Base-by-base conservation (phyloP, 2,888 invertebrate genomes). In the Ligdia adustata region DNA sequence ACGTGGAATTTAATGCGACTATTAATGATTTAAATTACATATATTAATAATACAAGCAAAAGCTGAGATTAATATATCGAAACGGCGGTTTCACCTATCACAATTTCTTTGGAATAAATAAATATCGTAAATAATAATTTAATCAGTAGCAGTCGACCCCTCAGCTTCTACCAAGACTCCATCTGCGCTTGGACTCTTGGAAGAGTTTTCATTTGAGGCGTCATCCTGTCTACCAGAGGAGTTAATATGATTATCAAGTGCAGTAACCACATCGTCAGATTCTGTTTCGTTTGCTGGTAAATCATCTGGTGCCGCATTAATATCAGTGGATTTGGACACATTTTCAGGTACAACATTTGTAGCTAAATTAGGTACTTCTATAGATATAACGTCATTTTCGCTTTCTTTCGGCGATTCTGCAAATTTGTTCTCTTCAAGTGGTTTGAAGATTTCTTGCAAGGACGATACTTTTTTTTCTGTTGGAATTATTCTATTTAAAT, bases 401-500 rank as follows among this genome's bases (percentile, higher is more conserved):
- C 65, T 79, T 68, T 90, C 90, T 69, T 81, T 88, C 38, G 78
- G 72, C 38, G 85, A 82, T 60, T 90, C 90, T 11, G 82, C 71
- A 31, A 90, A 78, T 70, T 88, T 88, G 57, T 90, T 89, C 56
- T 81, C 89, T 76, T 89, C 85, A 22, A 89, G 72, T 27, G 90
- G 90, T 59, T 76, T 83, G 67, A 89, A 90, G 72, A 90, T 82
- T 73, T 90, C 90, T 79, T 90, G 90, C 38, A 90, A 73, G 3
- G 90, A 84, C 26, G 90, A 90, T 32, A 85, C 82, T 67, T 89
- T 90, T 64, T 89, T 90, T 60, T 90, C 90, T 24, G 82, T 69
- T 26, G 90, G 89, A 66, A 90, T 90, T 63, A 90, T 81, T 66
- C 90, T 88, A 82, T 90, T 90, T 71, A 90, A 80, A 77, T 90